Evolutionary conservation across 2,113 vertebrate species (phyloP), one percentile per base, ranked within the genome.

Genomic region (Silurus meridionalis): DNA sequence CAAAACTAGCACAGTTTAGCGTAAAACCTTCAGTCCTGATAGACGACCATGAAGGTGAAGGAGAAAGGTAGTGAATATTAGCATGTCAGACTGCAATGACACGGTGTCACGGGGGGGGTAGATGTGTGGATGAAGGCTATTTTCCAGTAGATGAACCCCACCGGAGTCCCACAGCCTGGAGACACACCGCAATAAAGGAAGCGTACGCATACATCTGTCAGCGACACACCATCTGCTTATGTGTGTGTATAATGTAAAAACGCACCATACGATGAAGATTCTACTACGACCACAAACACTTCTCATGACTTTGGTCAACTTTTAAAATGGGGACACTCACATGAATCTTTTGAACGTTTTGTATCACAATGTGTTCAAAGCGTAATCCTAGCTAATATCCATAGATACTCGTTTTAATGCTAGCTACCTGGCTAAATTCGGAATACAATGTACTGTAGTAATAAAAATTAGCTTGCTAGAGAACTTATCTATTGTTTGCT

Each of bases 141-240:
- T 92, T 90, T 91, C 75, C 80, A 87, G 69, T 81, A 75, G 86
- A 90, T 89, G 89, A 85, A 90, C 92, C 90, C 86, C 74, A 8
- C 67, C 81, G 79, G 84, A 50, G 61, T 86, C 85, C 60, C n/a
- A n/a, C 77, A 84, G 75, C 85, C 83, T 55, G 52, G 3, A 28
- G 87, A 87, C 86, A 89, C 86, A 88, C 71, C 74, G 46, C 86
- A 84, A 86, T 80, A 85, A 88, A 86, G 46, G 75, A 23, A 23
- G 14, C 28, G 52, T 53, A 67, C 46, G 6, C 25, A 15, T 55
- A 66, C 28, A 64, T 77, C 28, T 66, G 66, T 74, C 67, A 52
- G 11, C 25, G 13, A 61, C 19, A 28, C 14, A 53, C 37, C 48
- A 64, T 55, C 64, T 64, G 78, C 63, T 79, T 87, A 61, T 67